phyloP scores from a whole-genome alignment of 2,797 vertebrate species.

The Strix occidentalis region DNA sequence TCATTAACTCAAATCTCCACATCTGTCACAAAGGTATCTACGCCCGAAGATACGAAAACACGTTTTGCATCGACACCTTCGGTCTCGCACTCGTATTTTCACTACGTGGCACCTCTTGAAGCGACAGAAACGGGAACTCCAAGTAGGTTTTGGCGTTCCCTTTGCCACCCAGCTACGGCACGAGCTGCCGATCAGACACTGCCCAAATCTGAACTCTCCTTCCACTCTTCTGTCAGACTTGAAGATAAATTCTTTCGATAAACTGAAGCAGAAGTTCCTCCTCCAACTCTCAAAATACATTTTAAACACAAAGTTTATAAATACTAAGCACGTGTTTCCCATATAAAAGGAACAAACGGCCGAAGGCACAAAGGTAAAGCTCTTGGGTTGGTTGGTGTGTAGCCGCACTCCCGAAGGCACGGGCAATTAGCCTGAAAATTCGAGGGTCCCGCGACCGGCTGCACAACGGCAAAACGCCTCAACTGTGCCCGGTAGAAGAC shows the following conservation, averaged over 20 bases:
- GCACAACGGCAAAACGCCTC: rapidly evolving
- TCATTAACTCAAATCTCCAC: too few relatives aligned
- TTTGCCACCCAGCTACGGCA: background rate
- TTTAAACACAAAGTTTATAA: background rate
- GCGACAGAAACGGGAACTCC: rapidly evolving
- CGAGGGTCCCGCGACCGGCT: rapidly evolving
- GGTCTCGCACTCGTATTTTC: rapidly evolving
- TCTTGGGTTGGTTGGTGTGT: rapidly evolving
- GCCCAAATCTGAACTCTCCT: background rate
- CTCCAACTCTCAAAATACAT: background rate
- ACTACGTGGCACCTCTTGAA: background rate
- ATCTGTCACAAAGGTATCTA: background rate
- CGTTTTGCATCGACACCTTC: background rate
- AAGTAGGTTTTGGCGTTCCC: background rate
- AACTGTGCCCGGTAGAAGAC: rapidly evolving
- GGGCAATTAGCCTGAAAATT: rapidly evolving
- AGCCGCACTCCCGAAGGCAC: too few relatives aligned
- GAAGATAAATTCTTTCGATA: background rate
- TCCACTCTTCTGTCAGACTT: rapidly evolving
- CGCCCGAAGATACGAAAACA: rapidly evolving
- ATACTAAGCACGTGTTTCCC: rapidly evolving
- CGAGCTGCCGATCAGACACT: background rate
- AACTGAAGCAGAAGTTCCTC: background rate
- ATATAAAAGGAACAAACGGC: rapidly evolving
- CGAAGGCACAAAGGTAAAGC: rapidly evolving